Evolutionary conservation across 2,888 invertebrate genomes (phyloP), one percentile per base, ranked within the genome.

Genomic region (Campoplex capitator): DNA sequence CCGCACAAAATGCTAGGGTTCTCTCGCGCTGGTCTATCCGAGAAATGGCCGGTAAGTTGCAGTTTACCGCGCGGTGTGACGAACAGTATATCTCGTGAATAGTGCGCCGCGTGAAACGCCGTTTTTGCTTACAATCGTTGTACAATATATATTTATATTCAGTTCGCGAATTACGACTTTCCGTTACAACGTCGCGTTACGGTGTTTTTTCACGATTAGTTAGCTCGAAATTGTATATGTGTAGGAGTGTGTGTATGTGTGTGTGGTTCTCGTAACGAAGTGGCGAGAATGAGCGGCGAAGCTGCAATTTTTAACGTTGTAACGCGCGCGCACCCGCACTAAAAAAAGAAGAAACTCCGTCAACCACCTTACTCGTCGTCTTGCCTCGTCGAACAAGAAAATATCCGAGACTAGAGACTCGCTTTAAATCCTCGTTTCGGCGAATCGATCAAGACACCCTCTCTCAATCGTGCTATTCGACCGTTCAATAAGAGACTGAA

Each of bases 1-100:
- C 70, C 79, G 79, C 56, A 71, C 79, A 79, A 70, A 70, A 78
- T 78, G 78, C 54, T 56, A 54, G 70, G 32, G 70, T 45, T 56
- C 65, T 35, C 74, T 79, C 78, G 77, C 81, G 68, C 73, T 85
- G 42, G 70, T 77, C 71, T 79, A 88, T 86, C 89, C 90, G 88
- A 89, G 92, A 92, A 90, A 92, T 92, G 92, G 92, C 92, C 92
- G 92, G 92, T 92, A 92, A 92, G 92, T 92, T 92, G 91, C 86
- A 85, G 83, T 85, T 79, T 87, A 86, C 83, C 85, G 76, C 89
- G 88, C 84, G 84, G 67, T 84, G 85, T 76, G 75, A 76, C 56
- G 76, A 70, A 86, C 71, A 68, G 82, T 68, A 54, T 56, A 38
- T 70, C 84, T 70, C 83, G 82, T 83, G 78, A 62, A 68, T 77